Conservation (phyloP, 1,140 invertebrate genomes). For the Belonocnema kinseyi region DNA sequence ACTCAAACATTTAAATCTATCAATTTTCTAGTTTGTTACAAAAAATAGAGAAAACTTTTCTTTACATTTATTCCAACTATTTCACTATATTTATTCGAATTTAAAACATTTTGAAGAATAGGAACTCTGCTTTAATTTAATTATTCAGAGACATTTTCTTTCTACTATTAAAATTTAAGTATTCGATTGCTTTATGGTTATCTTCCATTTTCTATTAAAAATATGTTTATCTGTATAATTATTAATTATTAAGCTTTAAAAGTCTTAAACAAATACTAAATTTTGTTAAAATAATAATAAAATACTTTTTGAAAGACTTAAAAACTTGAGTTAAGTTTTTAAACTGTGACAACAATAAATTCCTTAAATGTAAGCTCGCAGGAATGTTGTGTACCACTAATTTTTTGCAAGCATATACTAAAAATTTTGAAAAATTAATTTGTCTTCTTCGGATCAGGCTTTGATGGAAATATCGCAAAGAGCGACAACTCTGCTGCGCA, state of each 20-base stretch:
- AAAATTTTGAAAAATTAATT: slow-evolving; percentile 23
- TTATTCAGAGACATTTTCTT: neutral
- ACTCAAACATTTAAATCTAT: neutral
- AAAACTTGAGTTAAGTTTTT: too few relatives aligned
- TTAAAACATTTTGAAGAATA: too few relatives aligned
- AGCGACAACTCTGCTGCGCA: slow-evolving; percentile 80
- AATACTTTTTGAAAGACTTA: neutral
- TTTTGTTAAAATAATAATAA: neutral
- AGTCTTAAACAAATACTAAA: too few relatives aligned
- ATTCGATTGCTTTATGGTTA: too few relatives aligned
- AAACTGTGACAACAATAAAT: neutral
- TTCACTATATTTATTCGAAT: too few relatives aligned
- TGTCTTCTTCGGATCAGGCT: slow-evolving; percentile 60
- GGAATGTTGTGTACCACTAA: neutral
- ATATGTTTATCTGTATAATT: too few relatives aligned
- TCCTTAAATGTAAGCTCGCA: neutral
- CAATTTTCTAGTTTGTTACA: neutral
- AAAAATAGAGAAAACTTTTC: neutral
- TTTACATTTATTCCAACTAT: neutral
- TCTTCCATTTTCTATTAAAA: too few relatives aligned
- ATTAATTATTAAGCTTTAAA: too few relatives aligned
- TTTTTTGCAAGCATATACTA: neutral
- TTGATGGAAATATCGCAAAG: slow-evolving; percentile 81
- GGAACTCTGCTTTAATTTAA: too few relatives aligned
- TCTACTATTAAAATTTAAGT: neutral